phyloP scores from a whole-genome alignment of 2,888 invertebrate genomes.

The Phalera bucephala region DNA sequence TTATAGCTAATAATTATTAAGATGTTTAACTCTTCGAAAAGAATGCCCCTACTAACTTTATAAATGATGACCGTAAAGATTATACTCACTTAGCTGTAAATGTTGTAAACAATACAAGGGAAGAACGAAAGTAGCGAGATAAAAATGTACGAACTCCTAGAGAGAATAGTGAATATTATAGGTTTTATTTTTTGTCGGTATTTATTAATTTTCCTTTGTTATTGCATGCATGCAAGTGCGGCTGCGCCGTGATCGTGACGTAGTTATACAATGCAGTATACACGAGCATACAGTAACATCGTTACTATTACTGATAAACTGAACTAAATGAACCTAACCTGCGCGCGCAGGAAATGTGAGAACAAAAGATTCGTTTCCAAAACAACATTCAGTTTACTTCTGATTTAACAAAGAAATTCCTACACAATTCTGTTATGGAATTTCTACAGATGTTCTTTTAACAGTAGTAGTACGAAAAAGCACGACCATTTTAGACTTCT shows the following conservation, averaged over 20 bases:
- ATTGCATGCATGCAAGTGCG: background rate
- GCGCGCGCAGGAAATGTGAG: slow-evolving; percentile 51
- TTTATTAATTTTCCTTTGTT: background rate
- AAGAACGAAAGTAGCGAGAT: too few relatives aligned
- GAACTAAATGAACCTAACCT: slow-evolving; percentile 42
- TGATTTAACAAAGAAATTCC: slow-evolving; percentile 43
- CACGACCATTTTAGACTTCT: too few relatives aligned
- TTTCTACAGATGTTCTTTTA: slow-evolving; percentile 28
- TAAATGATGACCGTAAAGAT: too few relatives aligned
- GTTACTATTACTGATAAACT: slow-evolving; percentile 52
- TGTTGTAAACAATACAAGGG: too few relatives aligned
- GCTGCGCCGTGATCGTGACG: background rate
- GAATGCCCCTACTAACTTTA: too few relatives aligned
- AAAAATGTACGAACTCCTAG: too few relatives aligned
- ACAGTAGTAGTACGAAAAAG: too few relatives aligned
- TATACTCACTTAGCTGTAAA: too few relatives aligned
- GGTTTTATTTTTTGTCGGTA: too few relatives aligned
- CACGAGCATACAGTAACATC: slow-evolving; percentile 47
- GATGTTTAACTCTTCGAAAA: too few relatives aligned
- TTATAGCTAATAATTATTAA: too few relatives aligned
- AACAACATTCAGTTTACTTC: slow-evolving; percentile 47
- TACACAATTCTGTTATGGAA: slow-evolving; percentile 29
- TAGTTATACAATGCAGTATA: slow-evolving; percentile 3
- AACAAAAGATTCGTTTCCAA: slow-evolving; percentile 66
- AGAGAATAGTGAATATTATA: too few relatives aligned